Conservation (phyloP, 2,888 invertebrate species). For the Diachrysia chrysitis region DNA sequence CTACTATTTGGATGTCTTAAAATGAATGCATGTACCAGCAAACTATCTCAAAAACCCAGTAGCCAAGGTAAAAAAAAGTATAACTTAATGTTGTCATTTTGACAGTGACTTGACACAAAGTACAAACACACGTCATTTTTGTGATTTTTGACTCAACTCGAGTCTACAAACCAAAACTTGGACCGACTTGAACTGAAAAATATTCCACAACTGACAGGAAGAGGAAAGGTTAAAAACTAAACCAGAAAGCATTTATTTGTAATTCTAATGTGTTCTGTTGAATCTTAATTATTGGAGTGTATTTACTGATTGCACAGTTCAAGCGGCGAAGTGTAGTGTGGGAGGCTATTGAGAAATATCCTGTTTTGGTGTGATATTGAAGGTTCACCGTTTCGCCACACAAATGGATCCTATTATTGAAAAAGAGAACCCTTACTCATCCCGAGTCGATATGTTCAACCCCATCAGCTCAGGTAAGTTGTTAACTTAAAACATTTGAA, state of each 20-base stretch:
- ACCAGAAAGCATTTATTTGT: conserved; percentile 3
- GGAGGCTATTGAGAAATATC: conserved; percentile 47
- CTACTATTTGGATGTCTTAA: too few species aligned
- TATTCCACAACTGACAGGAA: conserved; percentile 29
- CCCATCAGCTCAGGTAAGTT: conserved; percentile 67
- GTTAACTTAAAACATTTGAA: not conserved
- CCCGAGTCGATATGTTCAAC: conserved; percentile 57
- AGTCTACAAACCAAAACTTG: not conserved
- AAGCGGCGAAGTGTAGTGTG: conserved; percentile 15
- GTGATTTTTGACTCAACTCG: conserved; percentile 11
- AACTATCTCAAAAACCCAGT: not conserved
- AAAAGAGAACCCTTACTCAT: conserved; percentile 40
- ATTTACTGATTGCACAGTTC: not conserved
- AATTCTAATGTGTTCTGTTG: not conserved
- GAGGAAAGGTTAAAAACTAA: conserved; percentile 8
- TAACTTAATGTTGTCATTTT: not conserved
- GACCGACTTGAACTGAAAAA: conserved; percentile 6
- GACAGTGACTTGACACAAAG: conserved; percentile 14
- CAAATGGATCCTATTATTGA: conserved; percentile 62
- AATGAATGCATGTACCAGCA: too few species aligned
- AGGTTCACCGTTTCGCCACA: conserved; percentile 17
- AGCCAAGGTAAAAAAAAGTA: not conserved
- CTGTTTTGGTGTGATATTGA: conserved; percentile 20
- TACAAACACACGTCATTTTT: conserved; percentile 10
- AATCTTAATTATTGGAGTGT: conserved; percentile 19